phyloP scores from a whole-genome alignment of 2,113 vertebrate genomes.

The Nothobranchius kuhntae region DNA sequence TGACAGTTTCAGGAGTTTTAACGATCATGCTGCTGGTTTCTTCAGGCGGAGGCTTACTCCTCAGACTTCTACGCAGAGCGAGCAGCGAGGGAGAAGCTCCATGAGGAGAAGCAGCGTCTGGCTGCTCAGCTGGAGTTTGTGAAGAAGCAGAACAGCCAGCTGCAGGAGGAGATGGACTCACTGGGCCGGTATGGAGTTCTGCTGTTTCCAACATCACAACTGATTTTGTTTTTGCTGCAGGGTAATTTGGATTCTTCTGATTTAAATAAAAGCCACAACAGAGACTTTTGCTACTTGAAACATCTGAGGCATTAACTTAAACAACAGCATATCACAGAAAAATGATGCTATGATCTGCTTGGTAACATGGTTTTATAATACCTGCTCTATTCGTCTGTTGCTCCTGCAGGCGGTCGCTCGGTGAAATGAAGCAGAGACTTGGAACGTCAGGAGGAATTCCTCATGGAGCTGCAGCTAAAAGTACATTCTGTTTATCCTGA shows the following conservation, averaged over 20 bases:
- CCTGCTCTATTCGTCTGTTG: not conserved
- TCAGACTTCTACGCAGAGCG: conserved; percentile 96
- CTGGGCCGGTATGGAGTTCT: conserved; percentile 68
- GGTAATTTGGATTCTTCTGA: too few relatives aligned
- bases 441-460: conserved; percentile 72
- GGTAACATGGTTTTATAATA: too few relatives aligned
- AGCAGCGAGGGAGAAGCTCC: conserved; percentile 92
- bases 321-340: too few relatives aligned
- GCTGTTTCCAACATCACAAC: too few relatives aligned
- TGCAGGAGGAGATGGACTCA: conserved; percentile 83
- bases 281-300: too few relatives aligned
- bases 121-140: conserved; percentile 88
- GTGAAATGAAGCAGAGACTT: conserved; percentile 90
- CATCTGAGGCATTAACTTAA: too few relatives aligned
- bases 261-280: too few relatives aligned
- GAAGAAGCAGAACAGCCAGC: conserved; percentile 83
- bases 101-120: conserved; percentile 93
- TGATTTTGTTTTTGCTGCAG: too few relatives aligned
- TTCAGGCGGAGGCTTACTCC: conserved; percentile 93
- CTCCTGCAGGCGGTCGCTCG: conserved; percentile 82
- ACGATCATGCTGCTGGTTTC: not conserved
- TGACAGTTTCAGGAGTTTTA: too few relatives aligned
- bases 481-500: too few relatives aligned
- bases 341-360: too few relatives aligned
- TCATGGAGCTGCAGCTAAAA: conserved; percentile 56